Evolutionary conservation across 1,140 invertebrate genomes (phyloP), one percentile per base, ranked within the genome.

Genomic region (Pogonomyrmex barbatus): DNA sequence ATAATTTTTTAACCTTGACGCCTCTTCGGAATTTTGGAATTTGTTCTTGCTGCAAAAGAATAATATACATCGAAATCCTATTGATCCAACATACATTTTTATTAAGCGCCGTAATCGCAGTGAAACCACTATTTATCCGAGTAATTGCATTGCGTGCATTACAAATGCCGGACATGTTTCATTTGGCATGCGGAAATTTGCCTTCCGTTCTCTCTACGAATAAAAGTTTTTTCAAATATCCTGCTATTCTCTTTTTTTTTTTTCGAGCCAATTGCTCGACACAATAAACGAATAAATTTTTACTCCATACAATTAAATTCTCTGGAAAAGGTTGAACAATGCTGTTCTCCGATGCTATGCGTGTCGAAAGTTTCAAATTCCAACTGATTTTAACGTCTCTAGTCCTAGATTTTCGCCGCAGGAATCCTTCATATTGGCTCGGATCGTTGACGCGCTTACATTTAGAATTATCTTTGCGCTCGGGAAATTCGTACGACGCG

Each of bases 221-320:
- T 71, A 81, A 81, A 81, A 81, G 63, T 81, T 81, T 24, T 24
- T 24, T 58, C 70, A 81, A 81, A 81, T 47, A 81, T 56, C n/a
- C 14, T 14, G 56, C 14, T 58, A 56, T 58, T 42, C 52, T n/a
- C 12, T 81, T 54, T 56, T 67, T 65, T 63, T 42, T 67, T 65
- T 63, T 42, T 36, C n/a, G n/a, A n/a, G 3, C 78, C 14, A 17
- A 71, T 58, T 4, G 47, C n/a, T 39, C 36, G 39, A 42, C 39
- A 36, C 50, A 10, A 81, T 81, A 81, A 82, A 71, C 79, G 54
- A 82, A 82, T 82, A 82, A 82, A 82, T 82, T 82, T 68, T 82
- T 82, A 71, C 73, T 39, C 54, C 30, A 3, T 54, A n/a, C 79
- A 45, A 82, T 82, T 82, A 82, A 82, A 73, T 73, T 71, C 42